phyloP scores from a whole-genome alignment of 2,113 vertebrate genomes.

The Nannobrachium achirus region DNA sequence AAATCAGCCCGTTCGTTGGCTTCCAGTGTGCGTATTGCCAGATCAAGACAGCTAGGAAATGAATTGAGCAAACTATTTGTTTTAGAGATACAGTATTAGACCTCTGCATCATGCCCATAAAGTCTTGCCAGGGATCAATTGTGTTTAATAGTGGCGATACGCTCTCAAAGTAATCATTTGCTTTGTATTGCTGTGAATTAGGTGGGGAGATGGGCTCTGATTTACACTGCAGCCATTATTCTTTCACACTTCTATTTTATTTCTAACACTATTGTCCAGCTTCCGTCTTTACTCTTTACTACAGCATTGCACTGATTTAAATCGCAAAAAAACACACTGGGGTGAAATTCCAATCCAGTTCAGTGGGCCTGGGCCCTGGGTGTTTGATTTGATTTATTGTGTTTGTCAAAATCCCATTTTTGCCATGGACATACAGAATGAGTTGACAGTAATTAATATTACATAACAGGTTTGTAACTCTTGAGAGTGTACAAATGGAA shows the following conservation, averaged over 20 bases:
- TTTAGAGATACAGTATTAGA: slow-evolving; percentile 9
- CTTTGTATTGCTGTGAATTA: slow-evolving; percentile 47
- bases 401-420: no score
- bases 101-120: slow-evolving; percentile 26
- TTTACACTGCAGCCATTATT: slow-evolving; percentile 12
- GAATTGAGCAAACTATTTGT: slow-evolving; percentile 24
- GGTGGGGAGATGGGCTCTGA: slow-evolving; percentile 20
- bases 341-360: no score
- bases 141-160: slow-evolving; percentile 49
- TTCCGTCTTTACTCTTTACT: no score
- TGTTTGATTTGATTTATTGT: no score
- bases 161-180: slow-evolving; percentile 50
- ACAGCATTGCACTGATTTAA: no score
- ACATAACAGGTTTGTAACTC: no score
- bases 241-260: neutral
- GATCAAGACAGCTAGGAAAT: neutral
- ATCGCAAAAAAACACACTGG: no score
- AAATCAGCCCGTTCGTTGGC: neutral
- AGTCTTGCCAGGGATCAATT: slow-evolving; percentile 38
- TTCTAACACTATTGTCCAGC: neutral
- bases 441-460: no score
- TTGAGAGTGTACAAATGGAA: no score
- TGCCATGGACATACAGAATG: no score
- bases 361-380: no score
- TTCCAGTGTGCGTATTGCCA: neutral